Percentiles rank a stretch among this genome's conserved stretches.
Conservation (phyloP, 2,113 vertebrate species). For the Anolis sagrei region DNA sequence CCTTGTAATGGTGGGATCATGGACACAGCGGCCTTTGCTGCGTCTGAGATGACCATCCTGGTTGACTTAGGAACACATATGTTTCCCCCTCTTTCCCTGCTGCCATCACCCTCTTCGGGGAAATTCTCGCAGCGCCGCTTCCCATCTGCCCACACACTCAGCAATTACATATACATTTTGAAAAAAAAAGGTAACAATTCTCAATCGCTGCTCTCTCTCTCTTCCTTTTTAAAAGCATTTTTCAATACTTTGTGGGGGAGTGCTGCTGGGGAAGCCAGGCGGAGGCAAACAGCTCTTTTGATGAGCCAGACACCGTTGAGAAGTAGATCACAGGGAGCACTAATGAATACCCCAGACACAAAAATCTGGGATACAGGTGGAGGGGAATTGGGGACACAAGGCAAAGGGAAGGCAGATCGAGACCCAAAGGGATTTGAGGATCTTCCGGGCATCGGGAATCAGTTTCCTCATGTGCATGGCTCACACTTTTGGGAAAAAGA, state of each 20-base stretch:
- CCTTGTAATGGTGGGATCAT: too few species aligned
- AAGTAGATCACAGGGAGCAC: background rate
- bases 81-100: background rate
- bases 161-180: background rate
- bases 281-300: background rate
- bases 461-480: background rate
- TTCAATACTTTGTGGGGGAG: background rate
- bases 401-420: background rate
- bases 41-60: background rate
- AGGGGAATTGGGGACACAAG: background rate
- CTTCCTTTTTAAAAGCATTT: background rate
- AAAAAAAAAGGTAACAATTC: background rate
- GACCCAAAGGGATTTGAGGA: background rate
- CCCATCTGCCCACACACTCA: conserved; percentile 24
- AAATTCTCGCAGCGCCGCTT: conserved; percentile 40
- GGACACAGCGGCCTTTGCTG: too few species aligned
- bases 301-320: background rate
- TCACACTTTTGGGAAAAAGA: background rate
- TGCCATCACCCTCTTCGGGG: conserved; percentile 3
- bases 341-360: too few species aligned
- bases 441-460: background rate
- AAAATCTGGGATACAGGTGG: too few species aligned
- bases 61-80: background rate
- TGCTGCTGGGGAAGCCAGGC: conserved; percentile 1
- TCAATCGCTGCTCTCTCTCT: background rate